These are phyloP conservation scores for Neuroterus valhalla DNA, from an alignment of 1,140 invertebrate genomes.

Conservation along the genomic window DNA sequence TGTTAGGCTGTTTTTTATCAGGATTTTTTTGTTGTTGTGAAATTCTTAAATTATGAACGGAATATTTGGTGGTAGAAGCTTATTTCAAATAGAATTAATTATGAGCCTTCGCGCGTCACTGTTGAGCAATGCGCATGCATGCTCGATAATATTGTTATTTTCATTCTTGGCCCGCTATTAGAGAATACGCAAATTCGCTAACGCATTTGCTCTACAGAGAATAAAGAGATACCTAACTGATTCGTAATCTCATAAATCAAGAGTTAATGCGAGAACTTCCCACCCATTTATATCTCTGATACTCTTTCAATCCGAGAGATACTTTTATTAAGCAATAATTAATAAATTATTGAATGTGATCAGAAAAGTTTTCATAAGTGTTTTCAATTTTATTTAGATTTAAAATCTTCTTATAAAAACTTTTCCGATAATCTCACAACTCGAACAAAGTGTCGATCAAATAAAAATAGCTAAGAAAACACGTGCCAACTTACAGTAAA, in stretches of 20 bases:
- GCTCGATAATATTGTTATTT: conserved; percentile 25
- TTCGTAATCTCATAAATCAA: too few relatives aligned
- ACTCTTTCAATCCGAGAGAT: too few relatives aligned
- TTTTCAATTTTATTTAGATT: too few relatives aligned
- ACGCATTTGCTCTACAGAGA: too few relatives aligned
- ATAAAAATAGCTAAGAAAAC: not conserved
- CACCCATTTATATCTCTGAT: too few relatives aligned
- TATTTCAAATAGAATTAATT: not conserved
- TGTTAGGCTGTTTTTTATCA: too few relatives aligned
- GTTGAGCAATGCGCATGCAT: not conserved
- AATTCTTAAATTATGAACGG: not conserved
- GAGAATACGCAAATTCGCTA: too few relatives aligned
- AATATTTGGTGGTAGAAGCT: not conserved
- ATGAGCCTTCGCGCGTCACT: not conserved
- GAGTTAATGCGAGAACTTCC: too few relatives aligned
- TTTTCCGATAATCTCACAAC: not conserved
- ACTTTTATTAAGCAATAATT: too few relatives aligned
- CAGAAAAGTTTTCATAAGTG: too few relatives aligned
- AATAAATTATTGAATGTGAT: too few relatives aligned
- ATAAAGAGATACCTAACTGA: too few relatives aligned
- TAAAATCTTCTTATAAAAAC: not conserved
- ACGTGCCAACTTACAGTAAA: conserved; percentile 38
- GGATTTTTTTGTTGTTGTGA: not conserved
- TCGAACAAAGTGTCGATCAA: not conserved
- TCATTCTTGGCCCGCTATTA: conserved; percentile 4